Evolutionary conservation across 2,113 vertebrate genomes (phyloP).

Genomic region (Ciconia maguari): DNA sequence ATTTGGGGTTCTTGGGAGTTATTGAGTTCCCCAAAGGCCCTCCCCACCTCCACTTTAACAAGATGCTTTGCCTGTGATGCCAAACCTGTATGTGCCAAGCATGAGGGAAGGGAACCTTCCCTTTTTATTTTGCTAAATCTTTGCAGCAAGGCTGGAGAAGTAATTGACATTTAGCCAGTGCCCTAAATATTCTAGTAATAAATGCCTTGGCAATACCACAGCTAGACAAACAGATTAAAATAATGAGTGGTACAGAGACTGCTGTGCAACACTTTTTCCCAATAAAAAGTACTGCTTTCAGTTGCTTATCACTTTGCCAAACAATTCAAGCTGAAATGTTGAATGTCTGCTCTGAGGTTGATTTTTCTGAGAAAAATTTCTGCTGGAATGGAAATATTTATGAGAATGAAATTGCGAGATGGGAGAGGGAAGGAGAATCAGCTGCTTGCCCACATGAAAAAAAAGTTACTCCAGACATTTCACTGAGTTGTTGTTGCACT

Average conservation of each 20-base stretch:
- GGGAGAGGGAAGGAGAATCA: background rate
- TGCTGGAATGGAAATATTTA: slow-evolving; percentile 15
- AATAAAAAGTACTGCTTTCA: background rate
- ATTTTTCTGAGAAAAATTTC: slow-evolving; percentile 14
- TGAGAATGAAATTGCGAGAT: background rate
- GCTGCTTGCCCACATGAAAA: background rate
- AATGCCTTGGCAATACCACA: slow-evolving; percentile 5
- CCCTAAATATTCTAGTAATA: slow-evolving; percentile 20
- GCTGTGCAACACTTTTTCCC: slow-evolving; percentile 15
- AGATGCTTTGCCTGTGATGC: background rate
- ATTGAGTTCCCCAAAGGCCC: background rate
- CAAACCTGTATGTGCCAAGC: background rate
- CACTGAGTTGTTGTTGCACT: background rate
- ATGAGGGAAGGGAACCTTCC: background rate
- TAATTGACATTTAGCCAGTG: slow-evolving; percentile 13
- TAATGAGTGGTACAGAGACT: slow-evolving; percentile 13
- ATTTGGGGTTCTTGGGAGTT: background rate
- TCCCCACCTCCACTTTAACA: background rate
- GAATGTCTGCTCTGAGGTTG: background rate
- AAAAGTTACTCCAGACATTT: background rate
- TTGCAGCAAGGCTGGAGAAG: background rate
- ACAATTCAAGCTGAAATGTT: slow-evolving; percentile 19
- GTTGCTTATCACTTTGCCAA: slow-evolving; percentile 52
- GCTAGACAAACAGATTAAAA: slow-evolving; percentile 36
- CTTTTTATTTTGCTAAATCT: background rate